Percentiles rank a stretch among this genome's conserved stretches.
These are phyloP conservation scores for Sylvilagus bachmani DNA, from an alignment of 2,113 vertebrate genomes.

Conservation along the genomic window DNA sequence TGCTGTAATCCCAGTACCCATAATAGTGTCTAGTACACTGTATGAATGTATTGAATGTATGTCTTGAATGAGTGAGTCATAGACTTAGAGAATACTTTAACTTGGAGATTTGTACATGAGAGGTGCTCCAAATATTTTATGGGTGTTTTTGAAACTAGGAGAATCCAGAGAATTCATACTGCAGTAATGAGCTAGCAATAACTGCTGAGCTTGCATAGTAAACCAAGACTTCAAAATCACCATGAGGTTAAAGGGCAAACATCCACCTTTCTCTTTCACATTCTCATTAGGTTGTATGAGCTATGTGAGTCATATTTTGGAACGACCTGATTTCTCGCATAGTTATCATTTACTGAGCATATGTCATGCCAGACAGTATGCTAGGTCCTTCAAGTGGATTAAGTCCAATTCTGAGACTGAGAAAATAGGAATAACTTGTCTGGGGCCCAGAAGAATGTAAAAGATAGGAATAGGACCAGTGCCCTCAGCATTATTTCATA, in stretches of 20 bases:
- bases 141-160: not conserved
- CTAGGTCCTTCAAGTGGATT: not conserved
- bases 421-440: not conserved
- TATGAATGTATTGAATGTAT: not conserved
- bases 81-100: conserved; percentile 6
- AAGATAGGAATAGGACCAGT: not conserved
- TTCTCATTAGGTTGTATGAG: conserved; percentile 18
- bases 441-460: not conserved
- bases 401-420: not conserved
- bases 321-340: not conserved
- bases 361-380: not conserved
- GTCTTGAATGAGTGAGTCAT: not conserved
- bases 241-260: not conserved
- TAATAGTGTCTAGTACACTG: not conserved
- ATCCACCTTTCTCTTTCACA: not conserved
- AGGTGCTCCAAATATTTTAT: conserved; percentile 3
- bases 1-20: not conserved
- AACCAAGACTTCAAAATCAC: not conserved
- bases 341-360: not conserved
- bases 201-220: not conserved
- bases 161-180: not conserved
- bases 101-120: not conserved
- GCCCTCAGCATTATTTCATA: not conserved
- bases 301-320: not conserved
- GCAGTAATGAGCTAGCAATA: not conserved